phyloP scores from a whole-genome alignment of 2,113 vertebrate genomes.

The Brienomyrus brachyistius region DNA sequence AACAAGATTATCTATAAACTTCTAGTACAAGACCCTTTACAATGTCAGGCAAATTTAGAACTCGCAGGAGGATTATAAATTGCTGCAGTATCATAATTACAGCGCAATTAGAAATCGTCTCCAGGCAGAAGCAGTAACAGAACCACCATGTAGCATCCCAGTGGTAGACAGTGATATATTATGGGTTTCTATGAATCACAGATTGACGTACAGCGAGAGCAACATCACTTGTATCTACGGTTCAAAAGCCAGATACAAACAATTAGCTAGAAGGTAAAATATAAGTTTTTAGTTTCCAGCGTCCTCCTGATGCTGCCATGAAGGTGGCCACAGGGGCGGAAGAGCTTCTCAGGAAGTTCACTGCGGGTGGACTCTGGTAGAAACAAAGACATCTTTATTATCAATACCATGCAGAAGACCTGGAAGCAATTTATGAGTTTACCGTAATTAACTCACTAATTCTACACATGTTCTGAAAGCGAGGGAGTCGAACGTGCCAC shows the following conservation, averaged over 20 bases:
- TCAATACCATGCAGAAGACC: not conserved
- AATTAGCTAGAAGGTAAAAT: conserved; percentile 31
- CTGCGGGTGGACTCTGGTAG: not conserved
- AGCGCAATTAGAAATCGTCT: conserved; percentile 13
- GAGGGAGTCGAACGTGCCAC: not conserved
- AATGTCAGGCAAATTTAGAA: conserved; percentile 19
- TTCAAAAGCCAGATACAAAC: conserved; percentile 31
- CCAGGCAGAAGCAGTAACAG: conserved; percentile 18
- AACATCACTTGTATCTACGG: conserved; percentile 44
- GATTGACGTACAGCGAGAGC: conserved; percentile 49
- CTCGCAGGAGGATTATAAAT: conserved; percentile 22
- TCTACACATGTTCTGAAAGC: too few relatives aligned
- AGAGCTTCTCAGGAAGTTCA: not conserved
- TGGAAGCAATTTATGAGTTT: conserved; percentile 4
- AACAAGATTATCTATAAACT: not conserved
- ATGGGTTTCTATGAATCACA: conserved; percentile 57
- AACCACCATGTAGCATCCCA: not conserved
- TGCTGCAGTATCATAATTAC: conserved; percentile 30
- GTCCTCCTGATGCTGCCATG: conserved; percentile 14
- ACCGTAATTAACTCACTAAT: not conserved
- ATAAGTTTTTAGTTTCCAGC: conserved; percentile 26
- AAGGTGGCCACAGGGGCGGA: not conserved
- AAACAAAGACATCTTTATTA: not conserved
- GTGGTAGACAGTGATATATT: conserved; percentile 47
- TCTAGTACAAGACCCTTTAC: not conserved